Evolutionary conservation across 2,888 invertebrate genomes (phyloP).

Genomic region (Lycaena phlaeas): DNA sequence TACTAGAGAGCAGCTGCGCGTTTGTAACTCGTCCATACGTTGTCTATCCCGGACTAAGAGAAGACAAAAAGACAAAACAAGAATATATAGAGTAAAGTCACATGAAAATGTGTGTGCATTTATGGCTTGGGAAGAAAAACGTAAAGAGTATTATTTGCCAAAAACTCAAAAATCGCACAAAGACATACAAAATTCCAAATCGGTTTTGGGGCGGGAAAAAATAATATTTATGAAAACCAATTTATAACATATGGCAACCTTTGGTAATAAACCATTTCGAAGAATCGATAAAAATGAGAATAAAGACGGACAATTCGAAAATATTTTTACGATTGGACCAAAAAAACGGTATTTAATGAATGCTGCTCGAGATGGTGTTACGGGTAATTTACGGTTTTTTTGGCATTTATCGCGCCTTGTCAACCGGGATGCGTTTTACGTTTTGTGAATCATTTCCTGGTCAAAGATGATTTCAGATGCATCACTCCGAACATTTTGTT

Average conservation of each 20-base stretch:
- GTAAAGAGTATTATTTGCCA: too few relatives aligned
- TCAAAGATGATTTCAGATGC: too few relatives aligned
- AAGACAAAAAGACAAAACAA: too few relatives aligned
- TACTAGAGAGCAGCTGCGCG: too few relatives aligned
- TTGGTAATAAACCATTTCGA: background rate
- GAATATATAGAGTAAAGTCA: too few relatives aligned
- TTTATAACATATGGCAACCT: slow-evolving; percentile 7
- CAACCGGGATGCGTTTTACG: too few relatives aligned
- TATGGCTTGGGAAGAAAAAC: too few relatives aligned
- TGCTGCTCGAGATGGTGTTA: slow-evolving; percentile 4
- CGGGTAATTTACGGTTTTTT: slow-evolving; percentile 9
- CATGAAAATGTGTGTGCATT: too few relatives aligned
- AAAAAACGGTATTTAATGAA: background rate
- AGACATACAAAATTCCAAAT: background rate
- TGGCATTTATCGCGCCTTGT: slow-evolving; percentile 3
- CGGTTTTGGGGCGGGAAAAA: background rate
- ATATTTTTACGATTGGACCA: background rate
- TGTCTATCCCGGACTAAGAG: too few relatives aligned
- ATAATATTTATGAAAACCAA: slow-evolving; percentile 6
- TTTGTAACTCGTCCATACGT: too few relatives aligned
- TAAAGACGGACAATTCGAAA: background rate
- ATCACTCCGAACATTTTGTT: too few relatives aligned
- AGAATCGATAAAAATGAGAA: slow-evolving; percentile 1
- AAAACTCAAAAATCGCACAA: background rate
- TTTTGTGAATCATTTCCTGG: too few relatives aligned